Evolutionary conservation across 2,113 vertebrate species (phyloP).

Genomic region (Nesogale talazaci): DNA sequence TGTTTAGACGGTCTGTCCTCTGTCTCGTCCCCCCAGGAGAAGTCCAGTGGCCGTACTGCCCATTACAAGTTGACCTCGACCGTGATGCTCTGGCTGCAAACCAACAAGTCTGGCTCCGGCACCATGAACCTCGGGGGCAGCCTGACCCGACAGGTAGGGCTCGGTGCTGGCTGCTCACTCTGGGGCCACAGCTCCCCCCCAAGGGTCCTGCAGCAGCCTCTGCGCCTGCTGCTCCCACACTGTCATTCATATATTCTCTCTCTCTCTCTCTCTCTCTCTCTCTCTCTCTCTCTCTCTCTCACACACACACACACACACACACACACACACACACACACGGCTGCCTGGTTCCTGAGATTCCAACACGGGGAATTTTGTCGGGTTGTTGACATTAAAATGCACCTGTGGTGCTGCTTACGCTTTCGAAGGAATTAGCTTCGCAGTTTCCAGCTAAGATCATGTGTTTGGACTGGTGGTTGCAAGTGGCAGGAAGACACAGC

Average conservation of each 20-base stretch:
- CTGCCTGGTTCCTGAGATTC: neutral
- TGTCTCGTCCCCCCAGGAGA: conserved; percentile 87
- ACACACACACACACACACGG: too few relatives aligned
- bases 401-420: neutral
- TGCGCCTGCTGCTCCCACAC: neutral
- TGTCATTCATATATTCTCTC: too few relatives aligned
- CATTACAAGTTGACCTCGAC: conserved; percentile 99
- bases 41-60: conserved; percentile 98
- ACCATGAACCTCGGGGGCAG: conserved; percentile 99
- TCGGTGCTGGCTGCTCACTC: fast-evolving
- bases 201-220: neutral
- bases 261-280: too few relatives aligned
- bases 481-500: neutral
- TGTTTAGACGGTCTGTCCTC: neutral
- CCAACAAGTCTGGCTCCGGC: conserved; percentile 97
- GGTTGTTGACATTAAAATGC: neutral
- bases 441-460: neutral
- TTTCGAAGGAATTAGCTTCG: neutral
- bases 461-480: neutral
- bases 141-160: conserved; percentile 96
- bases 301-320: too few relatives aligned
- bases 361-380: fast-evolving
- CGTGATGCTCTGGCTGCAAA: conserved; percentile 99
- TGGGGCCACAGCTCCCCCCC: neutral
- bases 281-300: too few relatives aligned